These are phyloP conservation scores for Xestia ashworthii DNA, from an alignment of 2,888 invertebrate genomes.

Conservation along the genomic window DNA sequence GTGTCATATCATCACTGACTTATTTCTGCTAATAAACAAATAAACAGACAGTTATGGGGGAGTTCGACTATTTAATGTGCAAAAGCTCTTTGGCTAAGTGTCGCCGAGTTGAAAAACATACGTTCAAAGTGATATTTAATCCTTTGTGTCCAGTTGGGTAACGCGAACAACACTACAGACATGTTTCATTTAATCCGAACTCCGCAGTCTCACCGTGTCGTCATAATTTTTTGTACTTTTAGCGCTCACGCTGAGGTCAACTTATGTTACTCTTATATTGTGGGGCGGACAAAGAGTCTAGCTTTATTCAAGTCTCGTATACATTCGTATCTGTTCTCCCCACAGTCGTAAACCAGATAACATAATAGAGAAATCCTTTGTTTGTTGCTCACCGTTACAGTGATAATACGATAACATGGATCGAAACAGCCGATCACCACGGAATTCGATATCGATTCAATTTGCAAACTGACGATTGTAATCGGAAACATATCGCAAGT, in stretches of 20 bases:
- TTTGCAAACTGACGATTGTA: slow-evolving; percentile 72
- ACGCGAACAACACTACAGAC: slow-evolving; percentile 57
- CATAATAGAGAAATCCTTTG: slow-evolving; percentile 78
- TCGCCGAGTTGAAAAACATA: slow-evolving; percentile 51
- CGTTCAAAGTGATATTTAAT: slow-evolving; percentile 59
- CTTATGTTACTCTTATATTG: slow-evolving; percentile 62
- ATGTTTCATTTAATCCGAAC: slow-evolving; percentile 73
- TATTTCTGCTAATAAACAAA: slow-evolving; percentile 36
- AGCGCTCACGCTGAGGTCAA: slow-evolving; percentile 69
- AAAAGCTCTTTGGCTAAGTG: slow-evolving; percentile 62
- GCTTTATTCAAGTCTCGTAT: slow-evolving; percentile 67
- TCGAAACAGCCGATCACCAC: slow-evolving; percentile 64
- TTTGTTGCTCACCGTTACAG: slow-evolving; percentile 63
- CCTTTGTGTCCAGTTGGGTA: slow-evolving; percentile 64
- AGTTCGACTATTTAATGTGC: slow-evolving; percentile 53
- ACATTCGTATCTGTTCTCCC: slow-evolving; percentile 71
- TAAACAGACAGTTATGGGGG: slow-evolving; percentile 29
- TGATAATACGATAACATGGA: slow-evolving; percentile 70
- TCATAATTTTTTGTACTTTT: slow-evolving; percentile 74
- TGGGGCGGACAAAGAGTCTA: slow-evolving; percentile 64
- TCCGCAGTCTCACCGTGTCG: slow-evolving; percentile 60
- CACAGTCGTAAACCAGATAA: slow-evolving; percentile 73
- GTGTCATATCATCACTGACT: slow-evolving; percentile 6
- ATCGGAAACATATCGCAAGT: slow-evolving; percentile 71
- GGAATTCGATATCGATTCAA: slow-evolving; percentile 72